Percentiles rank a stretch among this genome's conserved stretches.
These are phyloP conservation scores for Ridgeia piscesae DNA, from an alignment of 1,140 invertebrate genomes.

Conservation along the genomic window DNA sequence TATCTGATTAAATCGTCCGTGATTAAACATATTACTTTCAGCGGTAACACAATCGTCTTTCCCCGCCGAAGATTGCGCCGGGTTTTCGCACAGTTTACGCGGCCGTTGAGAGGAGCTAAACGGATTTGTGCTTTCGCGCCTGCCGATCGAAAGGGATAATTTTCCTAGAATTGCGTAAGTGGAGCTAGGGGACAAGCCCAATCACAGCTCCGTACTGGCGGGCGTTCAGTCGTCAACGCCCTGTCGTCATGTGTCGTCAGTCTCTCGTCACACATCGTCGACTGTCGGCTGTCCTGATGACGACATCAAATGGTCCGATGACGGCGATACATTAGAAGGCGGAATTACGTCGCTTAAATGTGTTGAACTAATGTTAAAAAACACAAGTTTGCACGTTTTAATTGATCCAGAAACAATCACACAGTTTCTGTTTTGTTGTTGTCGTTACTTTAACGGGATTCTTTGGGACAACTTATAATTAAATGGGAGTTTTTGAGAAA, in stretches of 20 bases:
- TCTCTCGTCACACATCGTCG: too few relatives aligned
- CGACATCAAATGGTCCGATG: background rate
- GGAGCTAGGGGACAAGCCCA: background rate
- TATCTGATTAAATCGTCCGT: background rate
- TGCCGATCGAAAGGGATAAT: background rate
- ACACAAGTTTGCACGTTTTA: too few relatives aligned
- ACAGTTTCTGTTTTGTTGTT: too few relatives aligned
- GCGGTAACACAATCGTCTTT: background rate
- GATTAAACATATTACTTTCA: slow-evolving; percentile 6
- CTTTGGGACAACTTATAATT: too few relatives aligned
- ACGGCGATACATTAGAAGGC: too few relatives aligned
- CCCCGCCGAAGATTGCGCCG: background rate
- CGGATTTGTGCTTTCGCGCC: background rate
- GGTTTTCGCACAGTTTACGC: background rate
- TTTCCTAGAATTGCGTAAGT: background rate
- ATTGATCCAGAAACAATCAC: too few relatives aligned
- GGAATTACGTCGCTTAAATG: too few relatives aligned
- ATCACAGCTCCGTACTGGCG: background rate
- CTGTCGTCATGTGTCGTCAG: background rate
- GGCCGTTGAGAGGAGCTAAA: background rate
- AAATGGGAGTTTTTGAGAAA: too few relatives aligned
- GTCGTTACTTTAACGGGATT: too few relatives aligned
- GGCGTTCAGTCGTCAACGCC: background rate
- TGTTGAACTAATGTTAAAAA: too few relatives aligned
- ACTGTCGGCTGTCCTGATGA: background rate